These are phyloP conservation scores for Actinia equina DNA, from an alignment of 64 coral and sea anemone species.

Conservation along the genomic window DNA sequence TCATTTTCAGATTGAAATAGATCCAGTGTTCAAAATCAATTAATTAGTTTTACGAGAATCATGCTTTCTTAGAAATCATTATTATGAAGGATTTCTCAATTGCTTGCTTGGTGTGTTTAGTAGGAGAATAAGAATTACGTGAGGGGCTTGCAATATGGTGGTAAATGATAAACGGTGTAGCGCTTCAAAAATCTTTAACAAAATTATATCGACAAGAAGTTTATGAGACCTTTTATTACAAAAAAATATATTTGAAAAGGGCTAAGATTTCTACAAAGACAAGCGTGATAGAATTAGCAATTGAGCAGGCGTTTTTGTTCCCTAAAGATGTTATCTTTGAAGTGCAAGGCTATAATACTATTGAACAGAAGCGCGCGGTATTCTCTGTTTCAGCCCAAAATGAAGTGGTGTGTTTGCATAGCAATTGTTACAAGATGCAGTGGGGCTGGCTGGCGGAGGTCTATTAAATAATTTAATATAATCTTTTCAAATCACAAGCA, in stretches of 20 bases:
- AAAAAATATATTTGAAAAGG: neutral
- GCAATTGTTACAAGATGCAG: constrained; percentile 31
- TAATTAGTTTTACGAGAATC: neutral
- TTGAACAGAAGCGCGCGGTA: neutral
- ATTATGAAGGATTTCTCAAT: neutral
- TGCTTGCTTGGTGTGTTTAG: neutral
- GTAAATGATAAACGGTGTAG: neutral
- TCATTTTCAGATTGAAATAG: constrained; percentile 14
- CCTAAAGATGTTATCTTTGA: constrained; percentile 1
- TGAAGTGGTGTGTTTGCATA: constrained; percentile 15
- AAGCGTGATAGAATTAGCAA: constrained; percentile 4
- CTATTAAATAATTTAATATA: constrained; percentile 31
- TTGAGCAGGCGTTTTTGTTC: constrained; percentile 2
- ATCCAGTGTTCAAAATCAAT: neutral
- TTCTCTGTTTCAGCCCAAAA: neutral
- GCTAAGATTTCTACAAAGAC: neutral
- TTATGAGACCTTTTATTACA: neutral
- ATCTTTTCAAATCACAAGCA: constrained; percentile 36
- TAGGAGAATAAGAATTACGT: neutral
- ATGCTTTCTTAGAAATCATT: neutral
- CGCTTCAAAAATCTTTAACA: neutral
- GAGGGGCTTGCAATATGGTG: neutral
- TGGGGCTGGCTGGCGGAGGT: neutral
- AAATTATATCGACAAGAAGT: neutral
- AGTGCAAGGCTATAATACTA: neutral